Percentiles rank a stretch among this genome's conserved stretches.
These are phyloP conservation scores for Sardina pilchardus DNA, from an alignment of 2,113 vertebrate species.

Conservation along the genomic window DNA sequence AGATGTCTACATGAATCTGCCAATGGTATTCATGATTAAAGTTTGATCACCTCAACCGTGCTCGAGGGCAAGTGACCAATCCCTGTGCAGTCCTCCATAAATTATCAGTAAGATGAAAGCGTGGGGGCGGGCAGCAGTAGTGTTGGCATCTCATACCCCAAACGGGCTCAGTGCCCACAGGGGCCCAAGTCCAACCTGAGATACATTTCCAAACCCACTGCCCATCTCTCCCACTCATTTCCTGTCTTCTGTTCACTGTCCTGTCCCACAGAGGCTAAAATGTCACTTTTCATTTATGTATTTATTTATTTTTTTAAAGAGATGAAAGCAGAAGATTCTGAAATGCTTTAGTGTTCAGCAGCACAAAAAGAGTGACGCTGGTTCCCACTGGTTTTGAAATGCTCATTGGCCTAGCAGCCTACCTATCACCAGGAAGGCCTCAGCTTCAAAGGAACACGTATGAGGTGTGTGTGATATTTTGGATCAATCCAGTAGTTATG, in stretches of 20 bases:
- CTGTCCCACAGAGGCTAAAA: no score
- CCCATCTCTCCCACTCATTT: no score
- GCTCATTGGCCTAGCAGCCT: background rate
- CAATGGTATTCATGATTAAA: background rate
- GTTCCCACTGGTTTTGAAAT: background rate
- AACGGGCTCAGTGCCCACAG: no score
- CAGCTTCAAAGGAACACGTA: background rate
- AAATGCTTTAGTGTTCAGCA: background rate
- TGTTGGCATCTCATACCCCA: no score
- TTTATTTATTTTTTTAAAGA: no score
- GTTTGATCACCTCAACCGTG: background rate
- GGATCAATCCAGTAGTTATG: background rate
- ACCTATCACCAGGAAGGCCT: background rate
- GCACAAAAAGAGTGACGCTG: background rate
- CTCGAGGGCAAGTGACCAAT: background rate
- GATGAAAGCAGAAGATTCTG: background rate
- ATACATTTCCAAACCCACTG: no score
- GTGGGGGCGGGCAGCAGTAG: no score
- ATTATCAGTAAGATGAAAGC: background rate
- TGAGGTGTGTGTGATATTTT: background rate
- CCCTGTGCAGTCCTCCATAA: background rate
- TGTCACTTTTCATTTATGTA: no score
- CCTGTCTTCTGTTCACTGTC: no score
- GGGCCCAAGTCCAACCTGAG: no score
- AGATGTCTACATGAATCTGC: background rate